Evolutionary conservation across 2,113 vertebrate genomes (phyloP), one percentile per base, ranked within the genome.

Genomic region (Eolophus roseicapilla): DNA sequence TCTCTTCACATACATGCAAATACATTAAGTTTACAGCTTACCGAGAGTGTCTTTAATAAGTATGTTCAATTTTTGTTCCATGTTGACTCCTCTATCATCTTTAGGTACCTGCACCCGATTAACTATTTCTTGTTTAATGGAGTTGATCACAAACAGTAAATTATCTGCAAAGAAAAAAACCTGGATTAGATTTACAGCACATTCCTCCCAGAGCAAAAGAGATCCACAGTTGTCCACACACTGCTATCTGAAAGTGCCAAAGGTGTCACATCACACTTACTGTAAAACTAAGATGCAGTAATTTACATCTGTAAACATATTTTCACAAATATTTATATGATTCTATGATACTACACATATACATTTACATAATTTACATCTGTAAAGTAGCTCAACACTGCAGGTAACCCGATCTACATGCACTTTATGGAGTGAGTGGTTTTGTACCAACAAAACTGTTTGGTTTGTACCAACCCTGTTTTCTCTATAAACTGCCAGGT

Each of bases 41-140:
- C 99, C 99, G 39, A 99, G 98, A 71, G 99, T 99, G 90, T 99
- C 99, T 97, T 99, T 98, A 96, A 99, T 99, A 93, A 99, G 99
- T 39, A 98, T 93, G 86, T 99, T 99, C 96, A 99, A 96, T 93
- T 99, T 99, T 80, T 99, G 99, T 4, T 98, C 98, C 99, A 99
- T 99, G 98, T 98, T 98, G 95, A 97, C 97, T 98, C 93, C 98
- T 96, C 98, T 98, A 52, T 94, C 99, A 78, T 98, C 98, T 89
- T 98, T 98, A 82, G 98, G 98, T 97, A 98, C 98, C 96, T 99
- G 99, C n/a, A 99, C 99, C 93, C 98, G 98, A 86, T 95, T 98
- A 96, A 99, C 99, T 77, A 99, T 99, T 97, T 99, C 99, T 97
- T 99, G 99, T 97, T 99, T 99, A 97, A 99, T 99, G 94, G 99